Conservation (phyloP, 2,888 invertebrate species). For the Macrophya annulata region DNA sequence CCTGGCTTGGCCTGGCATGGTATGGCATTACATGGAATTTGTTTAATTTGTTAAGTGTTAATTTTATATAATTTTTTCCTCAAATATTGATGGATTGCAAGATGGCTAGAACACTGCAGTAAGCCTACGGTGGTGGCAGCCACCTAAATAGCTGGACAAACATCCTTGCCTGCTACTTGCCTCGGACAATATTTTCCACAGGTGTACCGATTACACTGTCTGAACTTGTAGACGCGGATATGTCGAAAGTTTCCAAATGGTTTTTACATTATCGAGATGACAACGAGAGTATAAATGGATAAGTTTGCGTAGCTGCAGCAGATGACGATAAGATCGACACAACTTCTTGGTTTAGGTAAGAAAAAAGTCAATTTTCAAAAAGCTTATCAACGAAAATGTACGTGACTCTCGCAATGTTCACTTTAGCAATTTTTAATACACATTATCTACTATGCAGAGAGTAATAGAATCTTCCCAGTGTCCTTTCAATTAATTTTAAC, state of each 20-base stretch:
- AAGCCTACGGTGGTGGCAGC: slow-evolving; percentile 51
- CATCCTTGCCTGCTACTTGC: slow-evolving; percentile 62
- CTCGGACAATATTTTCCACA: slow-evolving; percentile 48
- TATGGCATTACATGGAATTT: slow-evolving; percentile 66
- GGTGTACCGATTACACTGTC: slow-evolving; percentile 36
- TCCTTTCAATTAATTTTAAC: slow-evolving; percentile 50
- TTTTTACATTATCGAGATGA: background rate
- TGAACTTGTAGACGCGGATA: background rate
- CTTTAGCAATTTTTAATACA: background rate
- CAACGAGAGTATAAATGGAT: slow-evolving; percentile 34
- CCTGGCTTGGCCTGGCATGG: slow-evolving; percentile 54
- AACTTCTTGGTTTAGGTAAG: background rate
- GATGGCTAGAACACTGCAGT: slow-evolving; percentile 57
- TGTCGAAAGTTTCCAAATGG: slow-evolving; percentile 1
- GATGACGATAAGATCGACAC: background rate
- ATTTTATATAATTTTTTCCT: slow-evolving; percentile 75
- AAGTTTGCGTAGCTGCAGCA: background rate
- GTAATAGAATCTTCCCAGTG: slow-evolving; percentile 48
- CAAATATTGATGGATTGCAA: slow-evolving; percentile 68
- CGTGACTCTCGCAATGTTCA: background rate
- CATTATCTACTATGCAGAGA: background rate
- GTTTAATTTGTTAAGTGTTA: slow-evolving; percentile 76
- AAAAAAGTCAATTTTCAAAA: background rate
- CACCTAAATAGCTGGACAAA: slow-evolving; percentile 71
- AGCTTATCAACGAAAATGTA: background rate